These are phyloP conservation scores for Scrobipalpa costella DNA, from an alignment of 2,888 invertebrate genomes.

Conservation along the genomic window DNA sequence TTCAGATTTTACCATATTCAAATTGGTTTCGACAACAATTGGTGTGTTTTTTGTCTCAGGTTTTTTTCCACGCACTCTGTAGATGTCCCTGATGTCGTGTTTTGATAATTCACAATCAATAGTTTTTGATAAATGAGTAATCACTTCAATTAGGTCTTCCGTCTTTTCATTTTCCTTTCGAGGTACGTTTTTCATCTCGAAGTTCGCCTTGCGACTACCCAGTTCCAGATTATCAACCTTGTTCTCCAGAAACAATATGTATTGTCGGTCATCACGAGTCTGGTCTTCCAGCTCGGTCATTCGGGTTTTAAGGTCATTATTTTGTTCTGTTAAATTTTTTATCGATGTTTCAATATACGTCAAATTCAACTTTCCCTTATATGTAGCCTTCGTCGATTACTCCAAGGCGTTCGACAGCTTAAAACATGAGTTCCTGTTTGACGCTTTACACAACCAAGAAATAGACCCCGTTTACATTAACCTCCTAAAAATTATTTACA, in stretches of 20 bases:
- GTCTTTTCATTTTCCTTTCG: slow-evolving; percentile 20
- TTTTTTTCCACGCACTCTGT: slow-evolving; percentile 15
- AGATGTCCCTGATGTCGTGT: slow-evolving; percentile 24
- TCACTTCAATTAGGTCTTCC: slow-evolving; percentile 21
- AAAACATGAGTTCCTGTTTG: too few relatives aligned
- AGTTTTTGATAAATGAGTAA: slow-evolving; percentile 11
- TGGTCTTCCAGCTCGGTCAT: not conserved
- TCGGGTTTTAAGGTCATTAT: too few relatives aligned
- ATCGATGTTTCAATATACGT: too few relatives aligned
- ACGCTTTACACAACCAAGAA: too few relatives aligned
- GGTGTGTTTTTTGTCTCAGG: not conserved
- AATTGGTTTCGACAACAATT: slow-evolving; percentile 9
- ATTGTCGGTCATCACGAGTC: slow-evolving; percentile 11
- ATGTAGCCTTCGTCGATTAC: too few relatives aligned
- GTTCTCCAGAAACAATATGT: slow-evolving; percentile 13
- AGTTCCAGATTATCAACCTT: slow-evolving; percentile 16
- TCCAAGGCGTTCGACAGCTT: too few relatives aligned
- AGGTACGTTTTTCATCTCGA: too few relatives aligned
- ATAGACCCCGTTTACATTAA: too few relatives aligned
- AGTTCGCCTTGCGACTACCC: slow-evolving; percentile 4
- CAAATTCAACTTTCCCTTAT: too few relatives aligned
- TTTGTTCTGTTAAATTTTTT: too few relatives aligned
- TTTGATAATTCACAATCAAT: slow-evolving; percentile 12
- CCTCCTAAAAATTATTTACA: too few relatives aligned
- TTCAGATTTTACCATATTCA: not conserved